Base-by-base conservation (phyloP, 2,888 invertebrate species). In the Autographa pulchrina region DNA sequence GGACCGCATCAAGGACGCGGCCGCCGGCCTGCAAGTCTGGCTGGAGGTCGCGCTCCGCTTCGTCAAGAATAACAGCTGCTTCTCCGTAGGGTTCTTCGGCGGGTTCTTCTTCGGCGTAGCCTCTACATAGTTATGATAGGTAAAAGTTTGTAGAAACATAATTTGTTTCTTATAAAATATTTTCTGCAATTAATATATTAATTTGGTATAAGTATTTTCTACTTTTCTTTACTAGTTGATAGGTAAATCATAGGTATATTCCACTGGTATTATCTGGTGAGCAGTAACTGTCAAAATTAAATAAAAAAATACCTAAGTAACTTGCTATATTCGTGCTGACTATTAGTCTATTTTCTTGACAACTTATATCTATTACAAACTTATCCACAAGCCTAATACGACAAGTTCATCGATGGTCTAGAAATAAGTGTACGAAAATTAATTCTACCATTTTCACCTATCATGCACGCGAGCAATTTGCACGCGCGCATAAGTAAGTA, bases 101-200 rank as follows among this genome's bases (percentile, higher is more conserved):
- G 99, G 99, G 80, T 97, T 98, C 93, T 97, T 98, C 90, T 96
- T 98, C 88, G 98, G 98, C 78, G 93, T 98, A 86, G 98, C 98
- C 70, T 97, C 97, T 71, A 96, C 94, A 72, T 96, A 92, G 67
- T 74, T 59, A 74, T 65, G 48, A 60, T 75, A 78, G 70, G 76
- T 69, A 68, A 73, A 66, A 73, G 60, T 68, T 25, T 68, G 32
- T 71, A 65, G 32, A 68, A 41, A 64, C 58, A 14, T 69, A 60
- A 18, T 35, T 64, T 43, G 13, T 56, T 25, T 66, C 2, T 62
- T 16, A 16, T 62, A 75, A 56, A 60, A 71, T 72, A 72, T 68
- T 65, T 70, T 35, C 20, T 61, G 31, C 54, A 20, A 56, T 4
- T 56, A 56, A 56, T 56, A 56, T 25, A 56, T 56, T 56, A 56